Base-by-base conservation (phyloP, 2,113 vertebrate species). In the Ctenomys sociabilis region DNA sequence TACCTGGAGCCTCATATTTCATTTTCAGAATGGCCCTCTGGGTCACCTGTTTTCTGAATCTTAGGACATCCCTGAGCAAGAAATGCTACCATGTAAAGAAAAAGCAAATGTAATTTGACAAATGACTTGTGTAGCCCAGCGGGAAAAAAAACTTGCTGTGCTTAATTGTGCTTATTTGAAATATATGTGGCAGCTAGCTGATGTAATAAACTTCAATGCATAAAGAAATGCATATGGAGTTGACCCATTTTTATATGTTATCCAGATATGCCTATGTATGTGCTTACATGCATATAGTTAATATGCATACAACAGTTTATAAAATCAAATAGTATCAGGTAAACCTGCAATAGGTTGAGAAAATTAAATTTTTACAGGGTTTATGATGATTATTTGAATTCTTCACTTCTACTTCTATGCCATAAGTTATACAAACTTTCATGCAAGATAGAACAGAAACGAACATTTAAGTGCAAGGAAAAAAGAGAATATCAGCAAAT, bases 21-120 rank as follows among this genome's bases (percentile, higher is more conserved):
- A 63, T 93, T 97, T 97, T 87, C n/a, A 28, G 81, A 95, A 97
- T 78, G 91, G 94, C 72, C 96, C 84, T 94, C 81, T 85, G 80
- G 95, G 90, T 81, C 85, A 95, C 35, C 77, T 93, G 49, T 64
- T 87, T 97, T 94, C 40, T 63, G 92, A 94, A 92, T 81, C 70
- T 12, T 28, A 59, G 90, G 59, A 93, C 63, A 88, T 82, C 84
- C 80, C 75, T 72, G 45, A 94, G 37, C 35, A 89, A 94, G 40
- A 94, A 96, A 70, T 40, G 24, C 49, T 54, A n/a, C 52, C 16
- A 35, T 0, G 8, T 78, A 92, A 94, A 91, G 95, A 97, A 93
- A 43, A 54, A 96, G 57, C 1, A 94, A 90, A 93, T 85, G 37
- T 37, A 95, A 97, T 72, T 3, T 35, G 91, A 96, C 93, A 96